These are phyloP conservation scores for Heliothis peltigera DNA, from an alignment of 2,888 invertebrate genomes.

Conservation along the genomic window DNA sequence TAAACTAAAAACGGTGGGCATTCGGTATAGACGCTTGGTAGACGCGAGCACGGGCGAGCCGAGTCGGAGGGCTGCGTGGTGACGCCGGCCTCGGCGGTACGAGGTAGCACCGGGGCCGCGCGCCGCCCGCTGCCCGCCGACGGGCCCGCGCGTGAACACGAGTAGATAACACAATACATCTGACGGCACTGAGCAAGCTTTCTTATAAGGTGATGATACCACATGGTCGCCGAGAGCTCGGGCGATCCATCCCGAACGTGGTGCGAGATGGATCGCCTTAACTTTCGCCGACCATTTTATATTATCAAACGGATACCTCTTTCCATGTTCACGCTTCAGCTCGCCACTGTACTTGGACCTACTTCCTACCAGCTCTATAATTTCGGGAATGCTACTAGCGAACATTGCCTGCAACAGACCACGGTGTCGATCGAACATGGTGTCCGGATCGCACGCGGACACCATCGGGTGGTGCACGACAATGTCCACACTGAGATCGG, in stretches of 20 bases:
- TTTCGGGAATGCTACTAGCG: slow-evolving; percentile 99
- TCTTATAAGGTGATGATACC: slow-evolving; percentile 84
- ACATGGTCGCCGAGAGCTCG: slow-evolving; percentile 82
- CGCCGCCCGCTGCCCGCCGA: slow-evolving; percentile 64
- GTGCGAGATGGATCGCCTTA: slow-evolving; percentile 83
- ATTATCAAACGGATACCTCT: slow-evolving; percentile 95
- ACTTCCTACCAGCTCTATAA: slow-evolving; percentile 99
- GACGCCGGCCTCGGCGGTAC: slow-evolving; percentile 70
- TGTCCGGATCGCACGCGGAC: slow-evolving; percentile 79
- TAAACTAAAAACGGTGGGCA: slow-evolving; percentile 86
- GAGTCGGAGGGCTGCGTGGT: slow-evolving; percentile 65
- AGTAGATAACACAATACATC: slow-evolving; percentile 91
- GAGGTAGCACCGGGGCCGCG: slow-evolving; percentile 68
- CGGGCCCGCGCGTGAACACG: slow-evolving; percentile 79
- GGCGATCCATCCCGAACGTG: slow-evolving; percentile 81
- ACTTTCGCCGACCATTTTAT: slow-evolving; percentile 83
- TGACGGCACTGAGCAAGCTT: slow-evolving; percentile 91
- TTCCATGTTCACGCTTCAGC: slow-evolving; percentile 99
- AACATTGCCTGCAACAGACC: slow-evolving; percentile 99
- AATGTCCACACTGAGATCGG: slow-evolving; percentile 87
- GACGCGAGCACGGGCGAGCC: slow-evolving; percentile 83
- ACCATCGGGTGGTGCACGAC: slow-evolving; percentile 89
- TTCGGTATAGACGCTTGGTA: slow-evolving; percentile 89
- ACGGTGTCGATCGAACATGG: slow-evolving; percentile 87
- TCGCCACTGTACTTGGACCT: slow-evolving; percentile 99